Percentiles rank a stretch among this genome's conserved stretches.
phyloP scores from a whole-genome alignment of 2,797 vertebrate species.

The Remorina albescens region DNA sequence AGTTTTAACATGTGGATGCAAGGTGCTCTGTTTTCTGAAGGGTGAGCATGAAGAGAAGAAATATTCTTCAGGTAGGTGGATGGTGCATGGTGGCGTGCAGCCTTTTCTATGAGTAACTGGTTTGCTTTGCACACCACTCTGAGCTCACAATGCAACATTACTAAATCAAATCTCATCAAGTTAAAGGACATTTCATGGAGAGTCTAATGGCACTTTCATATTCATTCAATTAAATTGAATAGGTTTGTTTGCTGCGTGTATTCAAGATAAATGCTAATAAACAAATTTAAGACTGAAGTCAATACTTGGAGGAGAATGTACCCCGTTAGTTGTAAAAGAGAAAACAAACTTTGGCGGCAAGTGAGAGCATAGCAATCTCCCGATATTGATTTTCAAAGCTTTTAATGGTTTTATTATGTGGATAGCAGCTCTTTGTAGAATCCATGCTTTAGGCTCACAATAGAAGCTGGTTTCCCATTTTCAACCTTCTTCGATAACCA shows the following conservation, averaged over 20 bases:
- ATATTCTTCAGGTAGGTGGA: neutral
- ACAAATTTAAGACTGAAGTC: constrained; percentile 21
- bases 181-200: constrained; percentile 38
- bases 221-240: constrained; percentile 53
- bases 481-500: neutral
- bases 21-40: constrained; percentile 27
- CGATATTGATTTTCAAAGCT: neutral
- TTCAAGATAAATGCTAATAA: constrained; percentile 54
- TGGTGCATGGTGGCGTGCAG: neutral
- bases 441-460: neutral
- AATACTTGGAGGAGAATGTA: constrained; percentile 14
- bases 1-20: constrained; percentile 35
- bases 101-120: neutral
- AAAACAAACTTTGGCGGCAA: constrained; percentile 13
- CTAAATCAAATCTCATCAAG: constrained; percentile 45
- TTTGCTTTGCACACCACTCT: neutral
- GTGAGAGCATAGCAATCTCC: neutral
- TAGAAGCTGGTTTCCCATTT: neutral
- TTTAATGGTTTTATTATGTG: neutral
- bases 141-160: constrained; percentile 23
- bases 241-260: constrained; percentile 25
- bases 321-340: constrained; percentile 1
- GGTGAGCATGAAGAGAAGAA: neutral
- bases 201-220: constrained; percentile 26
- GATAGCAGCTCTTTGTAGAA: neutral